Base-by-base conservation (phyloP, 1,140 invertebrate genomes). In the Hylyphantes graminicola region DNA sequence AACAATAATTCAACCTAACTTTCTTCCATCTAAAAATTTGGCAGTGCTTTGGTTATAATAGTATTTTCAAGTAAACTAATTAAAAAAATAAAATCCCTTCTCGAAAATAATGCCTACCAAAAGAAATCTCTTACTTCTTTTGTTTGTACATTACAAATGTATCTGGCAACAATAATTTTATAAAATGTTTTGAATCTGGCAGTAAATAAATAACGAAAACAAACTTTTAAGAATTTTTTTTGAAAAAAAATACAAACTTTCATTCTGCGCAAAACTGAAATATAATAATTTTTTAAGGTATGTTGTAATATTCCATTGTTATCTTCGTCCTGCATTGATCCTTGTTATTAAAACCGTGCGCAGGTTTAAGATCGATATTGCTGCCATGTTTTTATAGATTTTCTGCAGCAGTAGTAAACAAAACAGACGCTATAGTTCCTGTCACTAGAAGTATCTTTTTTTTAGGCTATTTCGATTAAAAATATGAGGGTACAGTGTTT, bases 341-440 rank as follows among this genome's bases (percentile, higher is more conserved):
- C n/a, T 9, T 59, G n/a, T 59, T 59, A 13, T 6, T 59, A 59
- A 35, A 35, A 35, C 35, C 48, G 53, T 48, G 67, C 77, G 77
- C 77, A 80, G 55, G 6, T 13, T 3, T 48, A 70, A 80, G 70
- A 80, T 80, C 57, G 55, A 78, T 72, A 63, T 35, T 10, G 67
- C 79, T n/a, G 79, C 79, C 79, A 81, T 81, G 57, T 81, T 81
- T 72, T 72, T 81, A 81, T 81, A 59, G 79, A 81, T 81, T 81
- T 81, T 81, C 64, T 59, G 65, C 61, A 35, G 35, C 35, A 5
- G 35, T 35, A 63, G 55, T 81, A 81, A 81, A 81, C 79, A 81
- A 81, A 72, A 70, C 63, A 63, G 57, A 35, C 55, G 55, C 68
- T 63, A 53, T 73, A 12, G 21, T 19, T 76, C 21, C 12, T 17